Evolutionary conservation across 2,888 invertebrate genomes (phyloP).

Genomic region (Phasia obesa): DNA sequence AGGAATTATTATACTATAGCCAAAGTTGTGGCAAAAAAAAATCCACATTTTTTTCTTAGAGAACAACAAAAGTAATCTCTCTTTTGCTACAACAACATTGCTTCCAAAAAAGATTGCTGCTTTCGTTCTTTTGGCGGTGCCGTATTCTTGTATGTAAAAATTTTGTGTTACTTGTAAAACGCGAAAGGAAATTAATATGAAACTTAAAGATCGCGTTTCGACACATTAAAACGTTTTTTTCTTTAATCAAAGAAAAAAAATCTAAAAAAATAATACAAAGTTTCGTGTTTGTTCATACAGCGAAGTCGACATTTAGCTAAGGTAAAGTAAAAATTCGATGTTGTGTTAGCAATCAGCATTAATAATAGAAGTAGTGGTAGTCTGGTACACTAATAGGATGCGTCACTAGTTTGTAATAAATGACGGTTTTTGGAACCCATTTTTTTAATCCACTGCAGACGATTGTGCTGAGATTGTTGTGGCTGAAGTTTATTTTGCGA

Average conservation of each 20-base stretch:
- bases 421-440: slow-evolving; percentile 61
- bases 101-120: slow-evolving; percentile 46
- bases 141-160: slow-evolving; percentile 60
- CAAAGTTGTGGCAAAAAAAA: not conserved
- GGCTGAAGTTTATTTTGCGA: slow-evolving; percentile 50
- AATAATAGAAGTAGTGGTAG: slow-evolving; percentile 42
- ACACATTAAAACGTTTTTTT: slow-evolving; percentile 38
- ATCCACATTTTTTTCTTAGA: not conserved
- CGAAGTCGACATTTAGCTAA: slow-evolving; percentile 58
- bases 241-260: slow-evolving; percentile 57
- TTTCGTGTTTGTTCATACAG: no score
- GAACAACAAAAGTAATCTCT: not conserved
- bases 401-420: slow-evolving; percentile 65
- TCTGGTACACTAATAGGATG: slow-evolving; percentile 65
- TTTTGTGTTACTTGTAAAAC: slow-evolving; percentile 71
- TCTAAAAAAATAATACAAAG: no score
- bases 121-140: slow-evolving; percentile 57
- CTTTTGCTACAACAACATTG: not conserved
- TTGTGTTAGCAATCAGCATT: slow-evolving; percentile 62
- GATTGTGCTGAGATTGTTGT: slow-evolving; percentile 67
- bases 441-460: slow-evolving; percentile 66
- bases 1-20: slow-evolving; percentile 12
- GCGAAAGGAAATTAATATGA: slow-evolving; percentile 74
- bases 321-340: slow-evolving; percentile 28
- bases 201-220: slow-evolving; percentile 72